A percentile compares a stretch with the other conserved stretches of the same genome.
Conservation (phyloP, 2,888 invertebrate species). For the Diloba caeruleocephala region DNA sequence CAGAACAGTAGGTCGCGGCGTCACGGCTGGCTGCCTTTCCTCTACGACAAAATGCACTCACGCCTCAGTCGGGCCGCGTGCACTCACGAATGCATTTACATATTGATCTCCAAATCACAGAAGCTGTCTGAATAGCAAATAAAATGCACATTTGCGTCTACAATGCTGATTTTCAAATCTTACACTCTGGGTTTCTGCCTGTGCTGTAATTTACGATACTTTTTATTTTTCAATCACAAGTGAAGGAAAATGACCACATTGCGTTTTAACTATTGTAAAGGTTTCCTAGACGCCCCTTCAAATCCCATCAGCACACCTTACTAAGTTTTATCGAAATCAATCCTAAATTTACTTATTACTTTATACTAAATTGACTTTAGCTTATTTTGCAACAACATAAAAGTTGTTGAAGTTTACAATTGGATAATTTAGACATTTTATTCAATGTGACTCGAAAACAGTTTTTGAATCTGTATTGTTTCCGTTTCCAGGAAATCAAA, state of each 20-base stretch:
- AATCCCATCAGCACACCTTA: slow-evolving; percentile 24
- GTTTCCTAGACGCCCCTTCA: slow-evolving; percentile 43
- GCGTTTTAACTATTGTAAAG: slow-evolving; percentile 51
- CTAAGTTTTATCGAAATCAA: slow-evolving; percentile 23
- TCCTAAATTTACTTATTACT: too few relatives aligned
- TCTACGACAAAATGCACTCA: slow-evolving; percentile 85
- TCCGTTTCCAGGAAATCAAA: slow-evolving; percentile 42
- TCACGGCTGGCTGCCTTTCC: slow-evolving; percentile 66
- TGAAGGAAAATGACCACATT: slow-evolving; percentile 48
- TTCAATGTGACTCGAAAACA: slow-evolving; percentile 48
- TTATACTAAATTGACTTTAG: slow-evolving; percentile 12
- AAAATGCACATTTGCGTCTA: slow-evolving; percentile 67
- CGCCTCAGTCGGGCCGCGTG: slow-evolving; percentile 68
- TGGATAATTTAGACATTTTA: slow-evolving; percentile 50
- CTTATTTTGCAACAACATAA: slow-evolving; percentile 35
- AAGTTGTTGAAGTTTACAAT: slow-evolving; percentile 39
- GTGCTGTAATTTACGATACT: slow-evolving; percentile 28
- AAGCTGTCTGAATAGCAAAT: slow-evolving; percentile 72
- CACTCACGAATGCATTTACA: slow-evolving; percentile 84
- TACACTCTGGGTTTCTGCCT: slow-evolving; percentile 5
- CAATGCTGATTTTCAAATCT: slow-evolving; percentile 40
- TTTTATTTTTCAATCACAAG: slow-evolving; percentile 46
- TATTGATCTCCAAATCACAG: slow-evolving; percentile 84
- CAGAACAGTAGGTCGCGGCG: slow-evolving; percentile 69
- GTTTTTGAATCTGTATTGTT: slow-evolving; percentile 51